Evolutionary conservation across 2,888 invertebrate genomes (phyloP).

Genomic region (Bedellia somnulentella): DNA sequence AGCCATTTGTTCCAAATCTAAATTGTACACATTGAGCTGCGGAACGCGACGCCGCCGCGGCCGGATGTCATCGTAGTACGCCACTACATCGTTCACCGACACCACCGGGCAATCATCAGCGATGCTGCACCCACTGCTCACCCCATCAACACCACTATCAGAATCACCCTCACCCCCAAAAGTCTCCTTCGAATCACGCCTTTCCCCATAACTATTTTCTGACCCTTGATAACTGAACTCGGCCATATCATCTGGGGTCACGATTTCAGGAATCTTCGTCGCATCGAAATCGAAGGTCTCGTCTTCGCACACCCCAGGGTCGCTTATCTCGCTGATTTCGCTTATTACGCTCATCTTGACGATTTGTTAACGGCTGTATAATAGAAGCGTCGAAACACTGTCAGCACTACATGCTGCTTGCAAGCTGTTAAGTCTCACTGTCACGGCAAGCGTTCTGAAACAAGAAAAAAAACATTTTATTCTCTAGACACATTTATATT

Average conservation of each 20-base stretch:
- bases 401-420: conserved; percentile 48
- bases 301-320: conserved; percentile 25
- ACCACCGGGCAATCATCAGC: conserved; percentile 60
- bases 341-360: conserved; percentile 9
- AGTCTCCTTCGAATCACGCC: conserved; percentile 47
- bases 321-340: conserved; percentile 34
- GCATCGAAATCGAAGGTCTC: conserved; percentile 13
- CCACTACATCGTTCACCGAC: conserved; percentile 52
- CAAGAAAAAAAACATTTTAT: too few species aligned
- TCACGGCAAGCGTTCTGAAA: conserved; percentile 38
- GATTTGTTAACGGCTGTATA: too few species aligned
- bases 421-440: conserved; percentile 21
- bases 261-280: conserved; percentile 42
- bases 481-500: too few species aligned
- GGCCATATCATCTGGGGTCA: conserved; percentile 48
- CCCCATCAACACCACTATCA: conserved; percentile 61
- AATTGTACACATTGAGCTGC: conserved; percentile 46
- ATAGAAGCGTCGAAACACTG: too few species aligned
- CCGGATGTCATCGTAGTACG: conserved; percentile 47
- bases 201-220: conserved; percentile 43
- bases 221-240: conserved; percentile 51
- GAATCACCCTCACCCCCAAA: conserved; percentile 47
- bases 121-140: conserved; percentile 60
- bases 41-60: conserved; percentile 42
- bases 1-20: conserved; percentile 47